These are phyloP conservation scores for Oreotragus oreotragus DNA, from an alignment of 2,113 vertebrate genomes.

Conservation along the genomic window DNA sequence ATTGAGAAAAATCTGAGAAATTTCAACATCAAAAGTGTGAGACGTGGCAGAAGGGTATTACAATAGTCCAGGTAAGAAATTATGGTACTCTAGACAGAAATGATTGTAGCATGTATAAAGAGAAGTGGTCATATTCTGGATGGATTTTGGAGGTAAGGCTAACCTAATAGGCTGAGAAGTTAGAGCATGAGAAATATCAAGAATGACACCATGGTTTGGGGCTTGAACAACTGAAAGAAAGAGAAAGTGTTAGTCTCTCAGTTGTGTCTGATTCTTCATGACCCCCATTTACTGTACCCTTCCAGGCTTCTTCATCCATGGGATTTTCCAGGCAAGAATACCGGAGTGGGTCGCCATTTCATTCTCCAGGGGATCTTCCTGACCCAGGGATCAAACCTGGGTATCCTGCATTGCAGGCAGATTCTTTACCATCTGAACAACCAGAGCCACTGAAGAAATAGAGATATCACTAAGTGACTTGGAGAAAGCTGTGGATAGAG, in stretches of 20 bases:
- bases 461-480: neutral
- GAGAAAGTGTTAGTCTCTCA: neutral
- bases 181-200: neutral
- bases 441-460: neutral
- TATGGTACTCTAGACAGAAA: neutral
- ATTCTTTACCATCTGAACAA: neutral
- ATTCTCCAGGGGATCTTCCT: neutral
- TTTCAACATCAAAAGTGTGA: neutral
- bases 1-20: neutral
- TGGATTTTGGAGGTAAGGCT: neutral
- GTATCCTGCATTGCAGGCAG: neutral
- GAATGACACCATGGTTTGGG: neutral
- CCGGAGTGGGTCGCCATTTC: neutral
- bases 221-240: neutral
- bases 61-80: neutral
- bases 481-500: neutral
- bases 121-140: neutral
- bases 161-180: neutral
- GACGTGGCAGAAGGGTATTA: neutral
- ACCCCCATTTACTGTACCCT: neutral
- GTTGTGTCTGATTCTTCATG: neutral
- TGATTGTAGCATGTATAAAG: neutral
- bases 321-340: neutral
- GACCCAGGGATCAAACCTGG: neutral
- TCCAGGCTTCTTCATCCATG: neutral